Conservation (phyloP, 1,140 invertebrate genomes). For the Nebria ingens region DNA sequence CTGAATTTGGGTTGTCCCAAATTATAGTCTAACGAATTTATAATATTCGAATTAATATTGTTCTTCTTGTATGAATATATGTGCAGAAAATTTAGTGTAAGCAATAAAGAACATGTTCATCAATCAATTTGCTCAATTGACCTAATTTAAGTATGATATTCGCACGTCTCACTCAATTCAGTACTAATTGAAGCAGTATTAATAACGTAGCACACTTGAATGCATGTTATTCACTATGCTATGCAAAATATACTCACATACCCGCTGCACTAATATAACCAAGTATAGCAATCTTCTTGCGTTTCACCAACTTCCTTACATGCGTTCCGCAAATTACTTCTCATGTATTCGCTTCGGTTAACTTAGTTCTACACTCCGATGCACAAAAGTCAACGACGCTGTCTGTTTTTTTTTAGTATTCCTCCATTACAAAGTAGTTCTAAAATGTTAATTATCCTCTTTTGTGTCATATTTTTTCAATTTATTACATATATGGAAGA, state of each 20-base stretch:
- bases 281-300: no score
- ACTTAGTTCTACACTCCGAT: no score
- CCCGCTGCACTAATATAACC: no score
- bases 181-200: background rate
- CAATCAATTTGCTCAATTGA: background rate
- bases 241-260: background rate
- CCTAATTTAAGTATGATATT: background rate
- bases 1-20: background rate
- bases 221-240: background rate
- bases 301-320: background rate
- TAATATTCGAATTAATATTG: no score
- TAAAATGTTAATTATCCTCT: background rate
- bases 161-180: background rate
- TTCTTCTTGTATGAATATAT: no score
- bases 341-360: no score
- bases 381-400: background rate
- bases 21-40: background rate
- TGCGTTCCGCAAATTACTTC: no score
- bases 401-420: background rate
- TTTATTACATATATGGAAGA: background rate
- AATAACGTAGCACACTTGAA: background rate
- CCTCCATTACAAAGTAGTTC: no score
- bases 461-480: background rate
- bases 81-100: background rate
- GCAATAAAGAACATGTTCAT: no score